Evolutionary conservation across 2,888 invertebrate genomes (phyloP), one percentile per base, ranked within the genome.

Genomic region (Hypena proboscidalis): DNA sequence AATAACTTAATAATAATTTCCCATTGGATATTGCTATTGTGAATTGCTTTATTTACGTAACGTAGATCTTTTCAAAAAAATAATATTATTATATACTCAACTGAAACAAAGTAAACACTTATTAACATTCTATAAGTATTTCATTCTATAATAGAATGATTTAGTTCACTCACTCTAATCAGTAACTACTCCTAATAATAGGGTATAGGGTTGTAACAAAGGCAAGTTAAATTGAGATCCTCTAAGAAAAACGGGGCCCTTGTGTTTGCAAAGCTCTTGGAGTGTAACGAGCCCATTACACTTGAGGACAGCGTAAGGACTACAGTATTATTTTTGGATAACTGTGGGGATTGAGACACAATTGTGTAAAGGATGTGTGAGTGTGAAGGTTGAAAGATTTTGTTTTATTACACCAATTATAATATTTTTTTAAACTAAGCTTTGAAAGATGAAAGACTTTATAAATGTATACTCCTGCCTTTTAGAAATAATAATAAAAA

Each of bases 181-280:
- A 60, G 53, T 47, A 60, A 64, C 34, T 37, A 39, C 30, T 30
- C 26, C 26, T 50, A 45, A 43, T 60, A 55, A 61, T 48, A 42
- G 49, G 19, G 37, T 30, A 48, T 29, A 70, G 64, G 63, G 56
- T 64, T 63, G 62, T 69, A 77, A 80, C 80, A 83, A 81, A 74
- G 71, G 74, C 41, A 32, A 74, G 43, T 67, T 60, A 69, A 71
- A 83, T 83, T 83, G 77, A 79, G 74, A 73, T 61, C 74, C 69
- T 70, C 67, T 67, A 75, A 76, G 76, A 84, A 85, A 79, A 82
- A 80, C 70, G 70, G 58, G 58, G 47, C 45, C 58, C 66, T 66
- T 61, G 52, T 79, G 77, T 80, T 79, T 79, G 77, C 67, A 51
- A 60, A 70, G 60, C 74, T 70, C 81, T 78, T 62, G 47, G 58